Conservation (phyloP, 2,113 vertebrate genomes). For the Rostratula benghalensis region DNA sequence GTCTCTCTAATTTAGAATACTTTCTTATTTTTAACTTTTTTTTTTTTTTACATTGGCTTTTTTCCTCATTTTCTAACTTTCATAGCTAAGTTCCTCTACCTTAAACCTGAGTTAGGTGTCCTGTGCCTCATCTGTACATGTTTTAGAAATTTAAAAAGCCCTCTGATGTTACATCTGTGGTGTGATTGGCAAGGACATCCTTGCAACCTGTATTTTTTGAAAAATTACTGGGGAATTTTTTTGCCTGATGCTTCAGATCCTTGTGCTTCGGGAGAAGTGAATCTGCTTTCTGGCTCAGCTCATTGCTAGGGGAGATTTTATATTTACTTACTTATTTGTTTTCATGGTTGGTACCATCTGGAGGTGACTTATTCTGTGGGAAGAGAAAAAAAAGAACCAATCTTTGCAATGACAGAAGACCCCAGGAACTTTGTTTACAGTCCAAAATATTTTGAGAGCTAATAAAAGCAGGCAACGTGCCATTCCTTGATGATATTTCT, state of each 20-base stretch:
- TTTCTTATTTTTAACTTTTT: background rate
- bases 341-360: slow-evolving; percentile 6
- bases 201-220: background rate
- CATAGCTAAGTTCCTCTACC: rapidly evolving
- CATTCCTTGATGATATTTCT: background rate
- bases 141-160: background rate
- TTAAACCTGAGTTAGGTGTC: background rate
- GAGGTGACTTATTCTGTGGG: background rate
- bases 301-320: background rate
- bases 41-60: background rate
- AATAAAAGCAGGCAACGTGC: background rate
- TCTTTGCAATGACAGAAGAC: background rate
- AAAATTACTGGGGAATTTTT: background rate
- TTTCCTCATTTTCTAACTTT: background rate
- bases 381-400: background rate
- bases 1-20: background rate
- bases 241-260: background rate
- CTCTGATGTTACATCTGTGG: background rate
- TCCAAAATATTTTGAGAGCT: slow-evolving; percentile 14
- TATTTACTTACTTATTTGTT: background rate
- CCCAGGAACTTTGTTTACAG: background rate
- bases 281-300: background rate
- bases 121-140: background rate
- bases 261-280: background rate
- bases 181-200: background rate